Percentiles rank a stretch among this genome's conserved stretches.
These are phyloP conservation scores for Spilarctia lutea DNA, from an alignment of 2,888 invertebrate genomes.

Conservation along the genomic window DNA sequence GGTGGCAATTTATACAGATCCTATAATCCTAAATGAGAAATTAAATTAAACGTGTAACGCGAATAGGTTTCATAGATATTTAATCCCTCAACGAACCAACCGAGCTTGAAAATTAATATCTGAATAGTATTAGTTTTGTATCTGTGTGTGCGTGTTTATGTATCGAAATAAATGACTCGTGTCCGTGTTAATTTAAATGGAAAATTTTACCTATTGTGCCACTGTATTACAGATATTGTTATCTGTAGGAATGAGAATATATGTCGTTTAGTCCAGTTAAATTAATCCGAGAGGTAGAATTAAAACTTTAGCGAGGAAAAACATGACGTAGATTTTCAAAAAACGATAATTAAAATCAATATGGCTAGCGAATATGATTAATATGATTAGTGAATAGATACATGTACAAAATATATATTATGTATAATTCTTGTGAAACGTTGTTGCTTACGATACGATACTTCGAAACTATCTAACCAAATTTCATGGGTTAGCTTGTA, in stretches of 20 bases:
- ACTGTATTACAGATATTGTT: neutral
- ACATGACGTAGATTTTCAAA: too few relatives aligned
- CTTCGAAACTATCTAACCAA: too few relatives aligned
- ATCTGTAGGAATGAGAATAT: neutral
- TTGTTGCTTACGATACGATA: too few relatives aligned
- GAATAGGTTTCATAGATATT: slow-evolving; percentile 31
- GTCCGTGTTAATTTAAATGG: slow-evolving; percentile 8
- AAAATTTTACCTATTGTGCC: slow-evolving; percentile 2
- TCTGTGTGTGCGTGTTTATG: slow-evolving; percentile 2
- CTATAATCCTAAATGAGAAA: slow-evolving; percentile 50
- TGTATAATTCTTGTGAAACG: too few relatives aligned
- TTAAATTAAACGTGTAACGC: slow-evolving; percentile 42
- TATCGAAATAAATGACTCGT: slow-evolving; percentile 1
- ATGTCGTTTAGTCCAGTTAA: neutral
- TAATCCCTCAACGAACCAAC: slow-evolving; percentile 35
- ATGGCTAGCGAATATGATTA: too few relatives aligned
- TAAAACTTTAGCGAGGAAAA: too few relatives aligned
- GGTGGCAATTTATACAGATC: slow-evolving; percentile 36
- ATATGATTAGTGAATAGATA: too few relatives aligned
- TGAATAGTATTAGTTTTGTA: slow-evolving; percentile 19
- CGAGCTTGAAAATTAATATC: slow-evolving; percentile 34
- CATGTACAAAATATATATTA: too few relatives aligned
- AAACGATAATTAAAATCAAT: too few relatives aligned
- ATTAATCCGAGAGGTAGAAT: neutral
- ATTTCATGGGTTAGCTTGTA: too few relatives aligned